These are phyloP conservation scores for Mus pahari DNA, from an alignment of 2,113 vertebrate genomes.

Conservation along the genomic window DNA sequence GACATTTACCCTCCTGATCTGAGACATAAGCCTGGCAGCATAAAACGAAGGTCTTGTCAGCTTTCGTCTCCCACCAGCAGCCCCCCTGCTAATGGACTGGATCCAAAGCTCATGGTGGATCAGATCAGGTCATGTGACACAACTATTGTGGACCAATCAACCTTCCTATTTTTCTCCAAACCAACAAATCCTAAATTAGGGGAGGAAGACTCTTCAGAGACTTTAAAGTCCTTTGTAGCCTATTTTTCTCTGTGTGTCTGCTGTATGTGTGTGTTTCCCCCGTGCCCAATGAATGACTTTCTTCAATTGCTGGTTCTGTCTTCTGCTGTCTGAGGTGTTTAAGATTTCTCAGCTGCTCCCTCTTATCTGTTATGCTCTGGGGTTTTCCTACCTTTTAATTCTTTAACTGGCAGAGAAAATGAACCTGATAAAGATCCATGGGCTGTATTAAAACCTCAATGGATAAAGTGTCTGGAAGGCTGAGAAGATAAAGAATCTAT, in stretches of 20 bases:
- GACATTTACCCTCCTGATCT: too few relatives aligned
- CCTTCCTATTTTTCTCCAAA: not conserved
- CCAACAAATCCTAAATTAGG: too few relatives aligned
- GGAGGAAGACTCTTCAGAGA: not conserved
- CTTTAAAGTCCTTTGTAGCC: too few relatives aligned
- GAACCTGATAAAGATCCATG: not conserved
- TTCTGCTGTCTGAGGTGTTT: too few relatives aligned
- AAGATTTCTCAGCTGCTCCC: not conserved
- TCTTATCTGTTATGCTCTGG: not conserved
- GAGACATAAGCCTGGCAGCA: not conserved
- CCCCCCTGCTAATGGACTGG: not conserved
- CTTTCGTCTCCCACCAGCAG: not conserved
- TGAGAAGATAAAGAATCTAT: not conserved
- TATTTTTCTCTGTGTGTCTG: too few relatives aligned
- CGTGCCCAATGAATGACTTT: not conserved
- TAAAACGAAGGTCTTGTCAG: not conserved
- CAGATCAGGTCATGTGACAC: not conserved
- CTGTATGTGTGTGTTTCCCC: not conserved
- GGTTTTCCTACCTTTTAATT: not conserved
- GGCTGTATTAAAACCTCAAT: not conserved
- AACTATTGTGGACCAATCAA: not conserved
- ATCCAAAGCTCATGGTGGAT: not conserved
- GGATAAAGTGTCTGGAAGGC: not conserved
- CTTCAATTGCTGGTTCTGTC: too few relatives aligned
- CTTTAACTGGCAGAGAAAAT: not conserved